Evolutionary conservation across 2,888 invertebrate species (phyloP).

Genomic region (Empis livida): DNA sequence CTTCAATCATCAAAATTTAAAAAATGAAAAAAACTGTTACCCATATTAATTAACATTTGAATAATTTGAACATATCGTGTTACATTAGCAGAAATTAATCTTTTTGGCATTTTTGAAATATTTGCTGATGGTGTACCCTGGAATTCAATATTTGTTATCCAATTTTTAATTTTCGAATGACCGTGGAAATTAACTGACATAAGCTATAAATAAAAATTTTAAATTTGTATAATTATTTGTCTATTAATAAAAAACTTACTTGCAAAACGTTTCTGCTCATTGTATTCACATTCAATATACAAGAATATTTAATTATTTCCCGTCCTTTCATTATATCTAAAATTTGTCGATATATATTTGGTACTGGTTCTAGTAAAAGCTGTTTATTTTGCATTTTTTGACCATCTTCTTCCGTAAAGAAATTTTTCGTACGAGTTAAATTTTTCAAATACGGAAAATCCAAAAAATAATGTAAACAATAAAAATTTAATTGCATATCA

Average conservation of each 20-base stretch:
- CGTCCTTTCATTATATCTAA: slow-evolving; percentile 46
- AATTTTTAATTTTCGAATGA: slow-evolving; percentile 24
- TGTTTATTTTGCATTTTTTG: slow-evolving; percentile 46
- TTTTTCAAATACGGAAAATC: slow-evolving; percentile 62
- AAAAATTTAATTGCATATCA: slow-evolving; percentile 59
- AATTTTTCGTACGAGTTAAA: slow-evolving; percentile 16
- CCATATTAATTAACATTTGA: slow-evolving; percentile 30
- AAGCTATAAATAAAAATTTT: slow-evolving; percentile 16
- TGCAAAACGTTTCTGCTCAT: slow-evolving; percentile 61
- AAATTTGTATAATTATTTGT: not conserved
- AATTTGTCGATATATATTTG: slow-evolving; percentile 59
- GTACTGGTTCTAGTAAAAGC: slow-evolving; percentile 36
- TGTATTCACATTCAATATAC: slow-evolving; percentile 58
- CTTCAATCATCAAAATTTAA: not conserved
- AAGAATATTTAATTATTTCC: slow-evolving; percentile 50
- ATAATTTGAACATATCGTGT: slow-evolving; percentile 28
- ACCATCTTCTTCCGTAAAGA: slow-evolving; percentile 39
- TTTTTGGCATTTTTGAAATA: slow-evolving; percentile 21
- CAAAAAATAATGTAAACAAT: slow-evolving; percentile 68
- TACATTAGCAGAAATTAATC: slow-evolving; percentile 23
- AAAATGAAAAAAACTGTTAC: slow-evolving; percentile 12
- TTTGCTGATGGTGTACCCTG: slow-evolving; percentile 22
- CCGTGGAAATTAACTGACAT: slow-evolving; percentile 28
- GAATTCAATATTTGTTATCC: slow-evolving; percentile 29
- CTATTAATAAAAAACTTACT: slow-evolving; percentile 37